These are phyloP conservation scores for Tetragnatha montana DNA, from an alignment of 2,888 invertebrate genomes.

Conservation along the genomic window DNA sequence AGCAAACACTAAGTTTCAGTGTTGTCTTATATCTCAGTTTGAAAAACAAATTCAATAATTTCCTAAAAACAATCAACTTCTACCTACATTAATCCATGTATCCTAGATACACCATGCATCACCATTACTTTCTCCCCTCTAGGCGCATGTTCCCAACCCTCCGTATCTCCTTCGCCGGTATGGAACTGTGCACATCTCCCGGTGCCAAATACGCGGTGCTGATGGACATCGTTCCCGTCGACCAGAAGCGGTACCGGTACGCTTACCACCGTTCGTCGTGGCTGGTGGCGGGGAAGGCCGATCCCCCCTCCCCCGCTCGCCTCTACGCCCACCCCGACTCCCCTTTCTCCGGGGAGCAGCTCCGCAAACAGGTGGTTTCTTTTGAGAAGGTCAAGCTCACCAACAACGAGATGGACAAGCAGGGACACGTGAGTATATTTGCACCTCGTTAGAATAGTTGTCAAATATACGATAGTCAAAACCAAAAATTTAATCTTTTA, in stretches of 20 bases:
- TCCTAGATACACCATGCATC: no score
- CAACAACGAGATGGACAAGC: conserved; percentile 87
- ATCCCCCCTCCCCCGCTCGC: conserved; percentile 83
- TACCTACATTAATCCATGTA: no score
- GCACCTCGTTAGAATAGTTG: no score
- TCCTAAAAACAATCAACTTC: no score
- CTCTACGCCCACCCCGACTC: conserved; percentile 88
- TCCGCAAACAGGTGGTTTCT: conserved; percentile 86
- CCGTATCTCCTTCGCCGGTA: conserved; percentile 84
- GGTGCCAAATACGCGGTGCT: conserved; percentile 83
- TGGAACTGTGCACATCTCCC: conserved; percentile 77
- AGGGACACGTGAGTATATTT: conserved; percentile 82
- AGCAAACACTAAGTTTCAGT: no score
- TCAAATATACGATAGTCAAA: neutral
- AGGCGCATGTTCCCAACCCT: conserved; percentile 90
- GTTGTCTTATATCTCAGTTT: no score
- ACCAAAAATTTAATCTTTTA: neutral
- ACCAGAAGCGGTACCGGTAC: conserved; percentile 86
- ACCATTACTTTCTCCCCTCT: conserved; percentile 73
- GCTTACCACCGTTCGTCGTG: conserved; percentile 89
- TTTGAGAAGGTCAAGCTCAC: conserved; percentile 90
- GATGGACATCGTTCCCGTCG: conserved; percentile 87
- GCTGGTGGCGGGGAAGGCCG: conserved; percentile 88
- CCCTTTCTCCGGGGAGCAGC: conserved; percentile 87
- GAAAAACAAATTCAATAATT: no score